Evolutionary conservation across 2,888 invertebrate species (phyloP).

Genomic region (Dynastes maya): DNA sequence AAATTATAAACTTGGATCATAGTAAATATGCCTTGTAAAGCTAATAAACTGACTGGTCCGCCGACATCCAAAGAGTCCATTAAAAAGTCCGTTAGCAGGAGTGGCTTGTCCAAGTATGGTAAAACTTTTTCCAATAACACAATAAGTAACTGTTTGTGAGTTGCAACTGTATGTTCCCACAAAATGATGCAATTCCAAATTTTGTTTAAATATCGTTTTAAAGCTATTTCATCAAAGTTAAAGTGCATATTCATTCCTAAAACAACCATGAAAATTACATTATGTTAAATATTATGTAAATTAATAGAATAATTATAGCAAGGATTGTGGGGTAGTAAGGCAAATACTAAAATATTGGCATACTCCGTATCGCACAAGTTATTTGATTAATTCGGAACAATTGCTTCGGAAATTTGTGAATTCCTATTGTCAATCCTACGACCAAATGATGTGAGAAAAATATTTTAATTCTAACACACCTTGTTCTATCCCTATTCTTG

Average conservation of each 20-base stretch:
- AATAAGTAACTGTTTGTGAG: conserved; percentile 85
- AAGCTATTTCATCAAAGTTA: conserved; percentile 74
- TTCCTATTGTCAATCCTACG: too few relatives aligned
- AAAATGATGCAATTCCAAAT: conserved; percentile 85
- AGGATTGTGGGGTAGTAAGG: too few relatives aligned
- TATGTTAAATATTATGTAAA: too few relatives aligned
- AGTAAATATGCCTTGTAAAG: conserved; percentile 88
- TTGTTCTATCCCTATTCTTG: too few relatives aligned
- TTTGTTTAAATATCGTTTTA: conserved; percentile 77
- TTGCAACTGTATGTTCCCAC: conserved; percentile 79
- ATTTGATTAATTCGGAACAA: too few relatives aligned
- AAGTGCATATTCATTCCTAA: conserved; percentile 67
- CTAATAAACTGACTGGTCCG: conserved; percentile 90
- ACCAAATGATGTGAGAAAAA: too few relatives aligned
- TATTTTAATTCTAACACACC: too few relatives aligned
- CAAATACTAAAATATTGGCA: too few relatives aligned
- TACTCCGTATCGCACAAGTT: too few relatives aligned
- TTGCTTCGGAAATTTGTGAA: too few relatives aligned
- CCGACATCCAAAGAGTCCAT: conserved; percentile 91
- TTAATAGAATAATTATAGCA: not conserved
- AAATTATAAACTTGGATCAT: conserved; percentile 93
- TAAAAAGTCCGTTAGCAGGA: conserved; percentile 91
- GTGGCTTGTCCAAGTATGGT: conserved; percentile 85
- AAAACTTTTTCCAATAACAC: conserved; percentile 88
- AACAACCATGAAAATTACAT: conserved; percentile 32